Evolutionary conservation across 2,113 vertebrate species (phyloP).

Genomic region (Ciconia stormi): DNA sequence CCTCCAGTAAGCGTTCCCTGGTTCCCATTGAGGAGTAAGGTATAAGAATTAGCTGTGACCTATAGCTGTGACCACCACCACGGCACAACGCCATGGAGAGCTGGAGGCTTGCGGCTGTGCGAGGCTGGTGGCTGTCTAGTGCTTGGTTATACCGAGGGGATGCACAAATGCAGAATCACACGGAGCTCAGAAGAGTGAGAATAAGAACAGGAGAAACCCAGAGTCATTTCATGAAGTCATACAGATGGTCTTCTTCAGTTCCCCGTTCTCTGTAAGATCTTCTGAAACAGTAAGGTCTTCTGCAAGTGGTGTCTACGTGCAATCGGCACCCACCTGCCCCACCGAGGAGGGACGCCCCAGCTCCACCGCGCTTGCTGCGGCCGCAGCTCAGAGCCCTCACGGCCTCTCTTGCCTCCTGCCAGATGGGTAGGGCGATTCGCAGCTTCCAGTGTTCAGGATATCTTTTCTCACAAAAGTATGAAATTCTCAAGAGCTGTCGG

Average conservation of each 20-base stretch:
- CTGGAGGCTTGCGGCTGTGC: not conserved
- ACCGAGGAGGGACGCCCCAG: not conserved
- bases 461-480: not conserved
- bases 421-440: not conserved
- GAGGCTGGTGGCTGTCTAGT: not conserved
- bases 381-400: not conserved
- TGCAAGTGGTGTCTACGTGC: not conserved
- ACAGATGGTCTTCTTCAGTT: not conserved
- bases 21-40: not conserved
- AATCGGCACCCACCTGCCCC: not conserved
- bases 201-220: not conserved
- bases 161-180: not conserved
- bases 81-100: fast-evolving
- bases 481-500: not conserved
- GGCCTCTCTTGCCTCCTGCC: too few relatives aligned
- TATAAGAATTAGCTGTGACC: too few relatives aligned
- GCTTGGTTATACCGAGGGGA: not conserved
- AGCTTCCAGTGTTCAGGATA: not conserved
- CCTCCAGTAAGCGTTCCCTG: not conserved
- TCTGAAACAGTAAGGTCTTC: not conserved
- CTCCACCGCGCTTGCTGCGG: not conserved
- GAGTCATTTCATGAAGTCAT: not conserved
- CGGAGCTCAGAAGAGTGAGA: not conserved
- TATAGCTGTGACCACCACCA: not conserved
- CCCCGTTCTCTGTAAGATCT: not conserved